These are phyloP conservation scores for Spodoptera littoralis DNA, from an alignment of 2,888 invertebrate genomes.

Conservation along the genomic window DNA sequence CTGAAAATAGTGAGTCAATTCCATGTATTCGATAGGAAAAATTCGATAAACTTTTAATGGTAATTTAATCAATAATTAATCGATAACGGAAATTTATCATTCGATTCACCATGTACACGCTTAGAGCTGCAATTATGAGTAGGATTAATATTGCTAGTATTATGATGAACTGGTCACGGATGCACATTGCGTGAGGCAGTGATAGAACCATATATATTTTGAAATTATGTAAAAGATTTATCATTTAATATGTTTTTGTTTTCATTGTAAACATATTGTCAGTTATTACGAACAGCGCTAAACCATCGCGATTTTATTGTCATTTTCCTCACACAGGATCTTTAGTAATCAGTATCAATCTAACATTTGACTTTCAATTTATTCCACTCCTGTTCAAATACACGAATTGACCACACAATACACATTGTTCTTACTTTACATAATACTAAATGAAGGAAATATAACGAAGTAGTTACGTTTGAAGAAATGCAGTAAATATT, in stretches of 20 bases:
- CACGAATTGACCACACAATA: conserved; percentile 15
- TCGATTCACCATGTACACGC: conserved; percentile 8
- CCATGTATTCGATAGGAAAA: not conserved
- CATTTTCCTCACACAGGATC: not conserved
- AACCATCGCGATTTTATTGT: conserved; percentile 18
- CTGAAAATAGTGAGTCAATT: conserved; percentile 17
- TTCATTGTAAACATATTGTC: not conserved
- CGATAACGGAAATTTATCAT: not conserved
- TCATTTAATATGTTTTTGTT: not conserved
- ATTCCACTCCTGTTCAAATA: conserved; percentile 4
- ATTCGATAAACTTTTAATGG: not conserved
- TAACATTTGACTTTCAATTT: too few species aligned
- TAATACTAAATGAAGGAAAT: too few species aligned
- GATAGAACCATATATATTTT: not conserved
- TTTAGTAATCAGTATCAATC: too few species aligned
- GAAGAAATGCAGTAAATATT: too few species aligned
- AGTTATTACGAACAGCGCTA: not conserved
- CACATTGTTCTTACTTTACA: conserved; percentile 18
- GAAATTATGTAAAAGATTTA: not conserved
- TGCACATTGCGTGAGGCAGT: not conserved
- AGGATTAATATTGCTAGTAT: conserved; percentile 3
- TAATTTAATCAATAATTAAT: not conserved
- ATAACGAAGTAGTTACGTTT: too few species aligned
- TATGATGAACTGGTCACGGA: conserved; percentile 9
- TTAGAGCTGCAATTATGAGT: conserved; percentile 5